A percentile compares a stretch with the other conserved stretches of the same genome.
Evolutionary conservation across 92 coral and sea anemone species (phyloP).

Genomic region (Metridium senile): DNA sequence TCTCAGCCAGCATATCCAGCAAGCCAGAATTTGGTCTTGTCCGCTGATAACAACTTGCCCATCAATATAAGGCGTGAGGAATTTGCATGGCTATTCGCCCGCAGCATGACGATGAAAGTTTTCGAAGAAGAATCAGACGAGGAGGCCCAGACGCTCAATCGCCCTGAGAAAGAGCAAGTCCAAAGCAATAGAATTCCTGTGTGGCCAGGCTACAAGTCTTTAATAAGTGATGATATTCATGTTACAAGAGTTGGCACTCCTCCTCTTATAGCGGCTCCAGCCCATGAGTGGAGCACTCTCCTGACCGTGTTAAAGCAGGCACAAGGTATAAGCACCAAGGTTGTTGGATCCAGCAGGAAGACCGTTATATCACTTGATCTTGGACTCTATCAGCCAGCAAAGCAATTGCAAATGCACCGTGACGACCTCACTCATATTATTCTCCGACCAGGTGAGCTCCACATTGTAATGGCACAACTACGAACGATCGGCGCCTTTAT

Average conservation of each 20-base stretch:
- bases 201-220: constrained; percentile 59
- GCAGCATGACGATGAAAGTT: constrained; percentile 44
- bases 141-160: constrained; percentile 35
- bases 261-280: constrained; percentile 59
- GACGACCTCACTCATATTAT: constrained; percentile 27
- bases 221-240: constrained; percentile 25
- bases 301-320: constrained; percentile 61
- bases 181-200: constrained; percentile 25
- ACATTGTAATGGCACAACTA: constrained; percentile 63
- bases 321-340: constrained; percentile 32
- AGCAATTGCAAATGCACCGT: constrained; percentile 43
- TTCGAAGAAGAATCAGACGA: constrained; percentile 21
- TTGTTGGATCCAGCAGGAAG: constrained; percentile 53
- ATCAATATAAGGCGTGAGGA: constrained; percentile 36
- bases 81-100: constrained; percentile 57
- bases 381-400: constrained; percentile 58
- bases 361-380: constrained; percentile 56
- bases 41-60: constrained; percentile 36
- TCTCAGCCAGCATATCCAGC: constrained; percentile 20
- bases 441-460: constrained; percentile 63
- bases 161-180: no score
- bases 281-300: constrained; percentile 62
- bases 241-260: constrained; percentile 49
- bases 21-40: no score
- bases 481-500: constrained; percentile 31